phyloP scores from a whole-genome alignment of 1,140 invertebrate species.

The Centruroides sculpturatus region DNA sequence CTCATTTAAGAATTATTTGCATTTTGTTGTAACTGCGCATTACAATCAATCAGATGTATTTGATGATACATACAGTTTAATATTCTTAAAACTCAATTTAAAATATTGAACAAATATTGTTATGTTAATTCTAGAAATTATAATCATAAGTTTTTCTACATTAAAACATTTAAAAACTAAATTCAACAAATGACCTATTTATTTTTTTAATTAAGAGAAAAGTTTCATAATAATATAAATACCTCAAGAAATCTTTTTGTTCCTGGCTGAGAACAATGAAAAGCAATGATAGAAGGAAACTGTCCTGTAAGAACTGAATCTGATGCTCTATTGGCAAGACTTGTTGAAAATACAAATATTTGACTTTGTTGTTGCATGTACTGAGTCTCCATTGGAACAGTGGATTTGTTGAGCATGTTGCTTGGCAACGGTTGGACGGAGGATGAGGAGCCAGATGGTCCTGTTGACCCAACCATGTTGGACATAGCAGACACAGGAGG shows the following conservation, averaged over 20 bases:
- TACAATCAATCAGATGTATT: too few relatives aligned
- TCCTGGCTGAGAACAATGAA: slow-evolving; percentile 83
- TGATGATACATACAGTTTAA: too few relatives aligned
- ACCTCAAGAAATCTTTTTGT: slow-evolving; percentile 88
- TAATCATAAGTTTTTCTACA: not conserved
- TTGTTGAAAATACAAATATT: slow-evolving; percentile 93
- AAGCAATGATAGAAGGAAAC: slow-evolving; percentile 82
- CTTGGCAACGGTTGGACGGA: slow-evolving; percentile 51
- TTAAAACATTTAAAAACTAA: not conserved
- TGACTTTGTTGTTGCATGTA: slow-evolving; percentile 94
- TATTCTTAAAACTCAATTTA: not conserved
- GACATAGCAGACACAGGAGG: slow-evolving; percentile 15
- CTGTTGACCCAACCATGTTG: slow-evolving; percentile 15
- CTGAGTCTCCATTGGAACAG: slow-evolving; percentile 58
- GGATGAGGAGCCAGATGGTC: slow-evolving; percentile 9
- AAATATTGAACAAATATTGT: not conserved
- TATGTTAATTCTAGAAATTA: not conserved
- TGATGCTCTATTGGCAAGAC: slow-evolving; percentile 83
- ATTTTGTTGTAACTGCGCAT: too few relatives aligned
- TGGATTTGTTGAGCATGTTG: slow-evolving; percentile 62
- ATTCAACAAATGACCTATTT: too few relatives aligned
- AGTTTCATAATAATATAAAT: slow-evolving; percentile 6
- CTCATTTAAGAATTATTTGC: too few relatives aligned
- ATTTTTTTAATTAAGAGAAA: slow-evolving; percentile 1
- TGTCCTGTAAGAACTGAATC: slow-evolving; percentile 78